Conservation (phyloP, 2,888 invertebrate species). For the Dolichomitus sp. region DNA sequence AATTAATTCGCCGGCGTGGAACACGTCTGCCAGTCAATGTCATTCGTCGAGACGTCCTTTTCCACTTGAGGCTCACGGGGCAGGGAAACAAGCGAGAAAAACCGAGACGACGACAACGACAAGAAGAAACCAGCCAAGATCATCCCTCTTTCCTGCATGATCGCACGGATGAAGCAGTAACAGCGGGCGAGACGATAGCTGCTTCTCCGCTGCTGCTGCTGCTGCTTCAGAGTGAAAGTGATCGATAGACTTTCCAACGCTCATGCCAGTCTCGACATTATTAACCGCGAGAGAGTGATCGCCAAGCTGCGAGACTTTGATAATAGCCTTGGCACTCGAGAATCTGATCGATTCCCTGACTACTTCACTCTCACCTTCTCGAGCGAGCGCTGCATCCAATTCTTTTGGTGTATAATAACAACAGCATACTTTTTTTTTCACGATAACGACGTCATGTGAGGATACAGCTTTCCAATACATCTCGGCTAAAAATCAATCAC, state of each 20-base stretch:
- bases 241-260: slow-evolving; percentile 32
- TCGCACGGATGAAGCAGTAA: slow-evolving; percentile 49
- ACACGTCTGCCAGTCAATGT: slow-evolving; percentile 8
- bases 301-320: slow-evolving; percentile 36
- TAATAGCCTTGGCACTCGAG: slow-evolving; percentile 40
- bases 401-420: slow-evolving; percentile 3
- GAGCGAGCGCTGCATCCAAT: neutral
- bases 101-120: slow-evolving; percentile 4
- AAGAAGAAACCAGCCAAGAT: slow-evolving; percentile 6
- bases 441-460: neutral
- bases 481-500: slow-evolving; percentile 5
- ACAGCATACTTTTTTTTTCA: neutral
- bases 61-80: neutral
- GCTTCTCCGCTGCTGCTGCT: slow-evolving; percentile 2
- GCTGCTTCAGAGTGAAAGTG: slow-evolving; percentile 32
- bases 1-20: slow-evolving; percentile 1
- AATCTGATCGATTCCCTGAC: slow-evolving; percentile 40
- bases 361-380: slow-evolving; percentile 12
- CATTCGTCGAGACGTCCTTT: neutral
- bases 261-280: slow-evolving; percentile 39
- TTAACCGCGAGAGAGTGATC: slow-evolving; percentile 54
- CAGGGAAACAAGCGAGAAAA: slow-evolving; percentile 2
- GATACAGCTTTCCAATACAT: slow-evolving; percentile 7
- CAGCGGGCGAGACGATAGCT: slow-evolving; percentile 3
- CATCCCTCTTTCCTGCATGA: slow-evolving; percentile 53